Evolutionary conservation across 2,113 vertebrate genomes (phyloP).

Genomic region (Ifrita kowaldi): DNA sequence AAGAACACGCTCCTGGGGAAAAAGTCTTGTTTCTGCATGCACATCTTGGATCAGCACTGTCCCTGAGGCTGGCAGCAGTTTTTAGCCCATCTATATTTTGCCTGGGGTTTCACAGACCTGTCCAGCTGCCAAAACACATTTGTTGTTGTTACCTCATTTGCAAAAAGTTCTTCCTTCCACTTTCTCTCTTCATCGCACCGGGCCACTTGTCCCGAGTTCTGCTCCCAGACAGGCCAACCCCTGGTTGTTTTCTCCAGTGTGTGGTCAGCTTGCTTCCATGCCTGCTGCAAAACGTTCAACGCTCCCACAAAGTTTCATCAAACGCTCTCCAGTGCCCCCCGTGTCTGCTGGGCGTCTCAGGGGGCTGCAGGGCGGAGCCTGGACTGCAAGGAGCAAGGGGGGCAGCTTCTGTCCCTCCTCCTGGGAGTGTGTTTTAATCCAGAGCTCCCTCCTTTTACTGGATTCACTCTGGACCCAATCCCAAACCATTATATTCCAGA

Average conservation of each 20-base stretch:
- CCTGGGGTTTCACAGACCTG: neutral
- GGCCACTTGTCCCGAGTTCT: neutral
- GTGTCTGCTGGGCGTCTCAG: neutral
- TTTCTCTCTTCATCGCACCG: neutral
- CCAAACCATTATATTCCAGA: neutral
- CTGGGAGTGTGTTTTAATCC: neutral
- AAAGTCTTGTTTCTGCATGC: neutral
- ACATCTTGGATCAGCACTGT: neutral
- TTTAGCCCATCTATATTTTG: neutral
- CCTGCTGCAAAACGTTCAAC: neutral
- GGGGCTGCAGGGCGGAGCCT: neutral
- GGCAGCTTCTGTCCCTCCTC: neutral
- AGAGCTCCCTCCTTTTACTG: neutral
- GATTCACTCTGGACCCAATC: neutral
- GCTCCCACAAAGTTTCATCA: neutral
- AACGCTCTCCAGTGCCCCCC: rapidly evolving
- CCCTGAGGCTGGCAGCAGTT: neutral
- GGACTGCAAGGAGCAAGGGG: neutral
- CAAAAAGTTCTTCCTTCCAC: neutral
- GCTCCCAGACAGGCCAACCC: neutral
- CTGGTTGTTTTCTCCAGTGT: neutral
- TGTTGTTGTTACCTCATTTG: neutral
- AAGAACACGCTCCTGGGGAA: neutral
- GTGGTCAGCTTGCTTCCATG: neutral
- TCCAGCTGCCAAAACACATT: neutral